Base-by-base conservation (phyloP, 2,888 invertebrate genomes). In the Limenitis camilla region DNA sequence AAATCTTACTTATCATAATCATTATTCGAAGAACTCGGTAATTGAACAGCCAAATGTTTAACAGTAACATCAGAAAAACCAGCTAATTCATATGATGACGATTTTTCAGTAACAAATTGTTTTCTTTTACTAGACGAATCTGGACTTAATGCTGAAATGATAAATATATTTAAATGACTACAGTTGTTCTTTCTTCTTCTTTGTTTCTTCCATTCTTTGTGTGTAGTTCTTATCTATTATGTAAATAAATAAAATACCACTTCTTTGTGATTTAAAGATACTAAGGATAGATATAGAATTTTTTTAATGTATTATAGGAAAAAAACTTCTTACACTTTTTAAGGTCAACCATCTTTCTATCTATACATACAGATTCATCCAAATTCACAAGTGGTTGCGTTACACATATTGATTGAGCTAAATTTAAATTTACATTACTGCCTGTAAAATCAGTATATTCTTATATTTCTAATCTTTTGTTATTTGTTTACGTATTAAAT, bases 1-100 rank as follows among this genome's bases (percentile, higher is more conserved):
- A n/a, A n/a, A 30, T 41, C 62, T 52, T 68, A 80, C 84, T 71
- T 74, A 5, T 78, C 69, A 28, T 69, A 64, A 35, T 72, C 67
- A 7, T 65, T 66, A 1, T 47, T 45, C 0, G 74, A 64, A 1
- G 77, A 64, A 44, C 72, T 75, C 0, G 84, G 79, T 30, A 82
- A 61, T 49, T 82, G 81, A 1, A 79, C 76, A 0, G 74, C 77
- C 35, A 84, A 61, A 51, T 81, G 81, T 50, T 66, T 82, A 31
- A 85, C 78, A 0, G 70, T 71, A 19, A 84, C 74, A 36, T 79
- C 74, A 2, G 68, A 71, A 5, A 68, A 56, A 1, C 56, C 56
- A 1, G 56, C 57, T 2, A 59, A 60, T 28, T 85, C 84, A 40
- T 60, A 77, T 0, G 85, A 79, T 7, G 64, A 57, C 0, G 81